These are phyloP conservation scores for Stenodema calcarata DNA, from an alignment of 2,888 invertebrate species.

Conservation along the genomic window DNA sequence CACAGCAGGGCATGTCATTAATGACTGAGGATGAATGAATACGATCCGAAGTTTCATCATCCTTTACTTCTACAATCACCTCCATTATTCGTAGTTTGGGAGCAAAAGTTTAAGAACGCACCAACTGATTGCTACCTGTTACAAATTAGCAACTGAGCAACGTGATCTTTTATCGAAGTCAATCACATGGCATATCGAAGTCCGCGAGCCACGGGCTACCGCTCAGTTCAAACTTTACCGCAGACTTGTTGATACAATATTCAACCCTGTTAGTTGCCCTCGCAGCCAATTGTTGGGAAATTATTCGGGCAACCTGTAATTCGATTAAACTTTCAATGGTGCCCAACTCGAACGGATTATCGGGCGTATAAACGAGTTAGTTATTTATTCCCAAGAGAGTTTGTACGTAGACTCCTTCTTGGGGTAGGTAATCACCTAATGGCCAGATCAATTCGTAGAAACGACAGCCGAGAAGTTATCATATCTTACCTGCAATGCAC, in stretches of 20 bases:
- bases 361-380: neutral
- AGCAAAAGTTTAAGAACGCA: neutral
- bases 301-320: neutral
- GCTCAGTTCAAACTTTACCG: neutral
- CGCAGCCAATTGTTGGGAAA: neutral
- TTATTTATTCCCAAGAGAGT: neutral
- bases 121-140: neutral
- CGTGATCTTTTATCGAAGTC: neutral
- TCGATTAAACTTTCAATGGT: neutral
- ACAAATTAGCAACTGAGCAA: neutral
- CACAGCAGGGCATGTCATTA: too few relatives aligned
- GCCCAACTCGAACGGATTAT: neutral
- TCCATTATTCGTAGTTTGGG: neutral
- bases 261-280: neutral
- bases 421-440: too few relatives aligned
- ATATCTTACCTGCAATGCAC: too few relatives aligned
- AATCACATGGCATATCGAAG: neutral
- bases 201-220: too few relatives aligned
- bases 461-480: too few relatives aligned
- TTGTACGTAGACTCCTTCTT: neutral
- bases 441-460: too few relatives aligned
- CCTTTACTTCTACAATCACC: neutral
- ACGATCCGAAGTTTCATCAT: neutral
- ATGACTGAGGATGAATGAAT: too few relatives aligned
- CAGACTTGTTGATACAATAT: neutral